A percentile compares a stretch with the other conserved stretches of the same genome.
Evolutionary conservation across 2,888 invertebrate species (phyloP).

Genomic region (Griposia aprilina): DNA sequence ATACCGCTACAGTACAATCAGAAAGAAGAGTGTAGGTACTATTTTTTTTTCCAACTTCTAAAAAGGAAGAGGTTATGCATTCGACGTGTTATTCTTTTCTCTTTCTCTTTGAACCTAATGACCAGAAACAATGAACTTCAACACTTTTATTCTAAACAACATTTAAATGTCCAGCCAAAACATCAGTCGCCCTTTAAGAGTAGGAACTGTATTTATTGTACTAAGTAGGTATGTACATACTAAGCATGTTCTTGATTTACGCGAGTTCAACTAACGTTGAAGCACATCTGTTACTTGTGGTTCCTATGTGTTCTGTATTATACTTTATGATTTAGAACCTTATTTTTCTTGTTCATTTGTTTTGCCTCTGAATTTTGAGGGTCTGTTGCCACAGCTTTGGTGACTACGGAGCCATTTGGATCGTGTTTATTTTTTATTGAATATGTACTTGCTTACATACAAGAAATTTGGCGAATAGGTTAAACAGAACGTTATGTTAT

Average conservation of each 20-base stretch:
- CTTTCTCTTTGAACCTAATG: neutral
- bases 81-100: neutral
- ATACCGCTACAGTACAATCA: too few relatives aligned
- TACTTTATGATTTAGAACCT: conserved; percentile 57
- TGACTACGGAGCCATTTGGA: neutral
- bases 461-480: too few relatives aligned
- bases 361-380: conserved; percentile 48
- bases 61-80: neutral
- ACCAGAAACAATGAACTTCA: neutral
- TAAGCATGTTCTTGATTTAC: conserved; percentile 58
- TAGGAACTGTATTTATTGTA: neutral
- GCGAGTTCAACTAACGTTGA: conserved; percentile 36
- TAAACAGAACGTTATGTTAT: too few relatives aligned
- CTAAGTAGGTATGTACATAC: neutral
- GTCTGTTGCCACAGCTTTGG: conserved; percentile 3
- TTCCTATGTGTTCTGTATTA: conserved; percentile 50
- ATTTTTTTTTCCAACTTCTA: neutral
- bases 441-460: neutral
- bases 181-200: neutral
- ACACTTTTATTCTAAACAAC: neutral
- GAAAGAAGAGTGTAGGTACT: neutral
- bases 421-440: conserved; percentile 16
- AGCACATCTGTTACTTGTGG: conserved; percentile 62
- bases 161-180: neutral
- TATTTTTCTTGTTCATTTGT: conserved; percentile 59